phyloP scores from a whole-genome alignment of 2,113 vertebrate species.

The Oophaga pumilio region DNA sequence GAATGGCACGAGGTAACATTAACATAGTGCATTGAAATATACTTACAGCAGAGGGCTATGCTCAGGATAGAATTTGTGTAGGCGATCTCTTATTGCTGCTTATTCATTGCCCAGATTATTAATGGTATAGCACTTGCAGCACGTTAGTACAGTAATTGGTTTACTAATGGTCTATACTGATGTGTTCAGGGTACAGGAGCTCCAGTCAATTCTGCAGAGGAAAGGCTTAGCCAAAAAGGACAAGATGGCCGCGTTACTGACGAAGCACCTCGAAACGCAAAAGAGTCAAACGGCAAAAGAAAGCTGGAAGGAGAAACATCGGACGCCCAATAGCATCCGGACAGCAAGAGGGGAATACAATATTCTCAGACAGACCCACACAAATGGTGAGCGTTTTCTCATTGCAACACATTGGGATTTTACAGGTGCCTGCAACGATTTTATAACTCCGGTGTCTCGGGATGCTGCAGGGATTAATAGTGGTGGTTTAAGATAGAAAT shows the following conservation, averaged over 20 bases:
- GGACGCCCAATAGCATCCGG: conserved; percentile 64
- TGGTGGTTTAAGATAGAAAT: too few relatives aligned
- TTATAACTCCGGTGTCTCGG: too few relatives aligned
- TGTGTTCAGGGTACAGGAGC: conserved; percentile 68
- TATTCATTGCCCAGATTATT: too few relatives aligned
- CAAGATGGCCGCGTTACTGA: conserved; percentile 71
- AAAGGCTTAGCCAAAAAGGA: conserved; percentile 64
- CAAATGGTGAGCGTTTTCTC: conserved; percentile 1
- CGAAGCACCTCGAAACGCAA: conserved; percentile 72
- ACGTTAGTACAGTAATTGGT: neutral
- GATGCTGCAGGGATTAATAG: too few relatives aligned
- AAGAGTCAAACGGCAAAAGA: conserved; percentile 60
- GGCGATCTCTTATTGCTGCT: neutral
- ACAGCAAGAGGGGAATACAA: conserved; percentile 66
- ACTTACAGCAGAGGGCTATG: too few relatives aligned
- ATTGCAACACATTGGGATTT: neutral
- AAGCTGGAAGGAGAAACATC: conserved; percentile 10
- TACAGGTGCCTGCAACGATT: too few relatives aligned
- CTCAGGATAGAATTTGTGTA: too few relatives aligned
- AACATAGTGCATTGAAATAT: too few relatives aligned
- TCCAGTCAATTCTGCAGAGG: conserved; percentile 67
- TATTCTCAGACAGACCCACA: conserved; percentile 45
- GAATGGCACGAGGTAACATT: too few relatives aligned
- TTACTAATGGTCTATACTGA: neutral
- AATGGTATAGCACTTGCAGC: neutral